Conservation (phyloP, 2,113 vertebrate genomes). For the Bombycilla garrulus region DNA sequence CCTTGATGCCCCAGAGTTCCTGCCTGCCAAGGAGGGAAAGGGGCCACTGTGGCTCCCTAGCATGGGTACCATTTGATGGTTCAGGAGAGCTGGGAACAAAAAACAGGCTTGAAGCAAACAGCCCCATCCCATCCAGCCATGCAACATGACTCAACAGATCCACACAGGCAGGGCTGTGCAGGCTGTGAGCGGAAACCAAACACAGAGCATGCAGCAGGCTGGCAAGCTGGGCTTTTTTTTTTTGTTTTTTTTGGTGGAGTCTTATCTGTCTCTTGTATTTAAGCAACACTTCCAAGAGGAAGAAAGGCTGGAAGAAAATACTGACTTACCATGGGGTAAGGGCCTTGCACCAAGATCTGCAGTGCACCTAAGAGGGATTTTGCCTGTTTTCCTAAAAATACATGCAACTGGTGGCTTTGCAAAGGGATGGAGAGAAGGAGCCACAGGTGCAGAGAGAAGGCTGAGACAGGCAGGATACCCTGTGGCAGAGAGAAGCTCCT, state of each 20-base stretch:
- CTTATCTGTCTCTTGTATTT: background rate
- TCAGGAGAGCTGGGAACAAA: background rate
- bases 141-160: conserved; percentile 31
- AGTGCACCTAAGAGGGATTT: background rate
- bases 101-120: background rate
- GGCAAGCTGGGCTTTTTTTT: background rate
- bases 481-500: background rate
- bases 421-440: background rate
- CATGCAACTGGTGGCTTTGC: background rate
- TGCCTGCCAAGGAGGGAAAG: background rate
- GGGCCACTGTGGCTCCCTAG: background rate
- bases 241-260: background rate
- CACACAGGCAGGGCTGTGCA: background rate
- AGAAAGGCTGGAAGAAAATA: background rate
- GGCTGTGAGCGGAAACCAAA: background rate
- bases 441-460: background rate
- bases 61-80: background rate
- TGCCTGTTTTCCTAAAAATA: background rate
- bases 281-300: background rate
- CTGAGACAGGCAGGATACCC: background rate
- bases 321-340: rapidly evolving
- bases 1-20: background rate
- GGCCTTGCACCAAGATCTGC: background rate
- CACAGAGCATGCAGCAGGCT: background rate
- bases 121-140: background rate